These are phyloP conservation scores for Ectemnius cavifrons DNA, from an alignment of 2,888 invertebrate genomes.

Conservation along the genomic window DNA sequence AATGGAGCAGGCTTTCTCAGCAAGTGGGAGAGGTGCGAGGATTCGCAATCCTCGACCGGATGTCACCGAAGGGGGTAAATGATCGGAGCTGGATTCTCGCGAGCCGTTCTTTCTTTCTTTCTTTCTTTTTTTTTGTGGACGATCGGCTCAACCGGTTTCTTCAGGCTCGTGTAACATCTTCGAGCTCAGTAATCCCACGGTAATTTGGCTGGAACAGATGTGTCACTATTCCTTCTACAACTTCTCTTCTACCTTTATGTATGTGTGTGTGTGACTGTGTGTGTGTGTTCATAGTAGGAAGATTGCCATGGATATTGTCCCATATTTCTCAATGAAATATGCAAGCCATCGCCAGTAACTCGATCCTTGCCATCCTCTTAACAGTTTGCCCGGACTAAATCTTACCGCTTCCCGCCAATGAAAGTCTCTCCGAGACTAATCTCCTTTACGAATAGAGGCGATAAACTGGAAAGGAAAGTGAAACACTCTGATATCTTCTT, in stretches of 20 bases:
- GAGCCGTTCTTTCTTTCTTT: slow-evolving; percentile 25
- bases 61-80: slow-evolving; percentile 49
- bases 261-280: background rate
- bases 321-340: slow-evolving; percentile 10
- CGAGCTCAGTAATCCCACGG: slow-evolving; percentile 60
- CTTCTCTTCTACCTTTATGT: background rate
- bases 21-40: no score
- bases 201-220: slow-evolving; percentile 60
- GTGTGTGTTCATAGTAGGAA: slow-evolving; percentile 14
- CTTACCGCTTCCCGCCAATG: no score
- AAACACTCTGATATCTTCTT: no score
- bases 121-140: slow-evolving; percentile 7
- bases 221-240: slow-evolving; percentile 51
- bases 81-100: slow-evolving; percentile 47
- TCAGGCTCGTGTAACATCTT: slow-evolving; percentile 56
- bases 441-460: no score
- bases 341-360: slow-evolving; percentile 6
- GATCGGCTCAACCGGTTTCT: slow-evolving; percentile 53
- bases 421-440: no score
- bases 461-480: no score
- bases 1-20: no score
- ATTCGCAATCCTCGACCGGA: slow-evolving; percentile 13
- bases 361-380: slow-evolving; percentile 13
- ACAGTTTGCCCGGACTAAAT: no score
- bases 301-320: slow-evolving; percentile 17